Base-by-base conservation (phyloP, 2,797 vertebrate species). In the Falco cherrug region DNA sequence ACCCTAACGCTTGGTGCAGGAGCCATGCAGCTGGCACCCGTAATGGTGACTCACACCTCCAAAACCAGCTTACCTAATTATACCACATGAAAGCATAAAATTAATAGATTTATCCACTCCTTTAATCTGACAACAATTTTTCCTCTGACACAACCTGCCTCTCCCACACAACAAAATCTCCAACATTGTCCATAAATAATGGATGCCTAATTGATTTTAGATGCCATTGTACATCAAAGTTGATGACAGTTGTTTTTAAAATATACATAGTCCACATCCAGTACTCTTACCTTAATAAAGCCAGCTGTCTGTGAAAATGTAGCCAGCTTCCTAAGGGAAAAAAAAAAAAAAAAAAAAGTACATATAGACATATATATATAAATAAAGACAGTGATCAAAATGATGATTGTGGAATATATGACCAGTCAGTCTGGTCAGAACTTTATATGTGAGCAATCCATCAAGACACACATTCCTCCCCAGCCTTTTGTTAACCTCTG, bases 241-340 rank as follows among this genome's bases (percentile, higher is more conserved):
- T 54, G 17, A 53, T 24, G 29, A 19, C 6, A 90, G 28, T 25
- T 71, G 57, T 28, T 54, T 81, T 45, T 65, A 61, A 89, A 75
- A 45, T 74, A 57, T 17, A 35, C 9, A 4, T 12, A 70, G n/a
- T 10, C 6, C 14, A 9, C 48, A 22, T 43, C 24, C 53, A 76
- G 25, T 61, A 48, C 12, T 60, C 97, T 92, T 98, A 98, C 97
- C 97, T 97, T 83, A 81, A 64, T 77, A 84, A 95, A 65, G 39
- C 14, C 48, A 77, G 70, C 16, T 56, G 35, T n/a, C 47, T 68
- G 29, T 26, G 26, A 90, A 96, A 95, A 89, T 68, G 12, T 8
- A 54, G 33, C 6, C 11, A 81, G 39, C 5, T 87, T 73, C 76
- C 97, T 97, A 93, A 68, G 7, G 7, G 67, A 54, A 54, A 9